These are phyloP conservation scores for Python bivittatus DNA, from an alignment of 2,113 vertebrate species.

Conservation along the genomic window DNA sequence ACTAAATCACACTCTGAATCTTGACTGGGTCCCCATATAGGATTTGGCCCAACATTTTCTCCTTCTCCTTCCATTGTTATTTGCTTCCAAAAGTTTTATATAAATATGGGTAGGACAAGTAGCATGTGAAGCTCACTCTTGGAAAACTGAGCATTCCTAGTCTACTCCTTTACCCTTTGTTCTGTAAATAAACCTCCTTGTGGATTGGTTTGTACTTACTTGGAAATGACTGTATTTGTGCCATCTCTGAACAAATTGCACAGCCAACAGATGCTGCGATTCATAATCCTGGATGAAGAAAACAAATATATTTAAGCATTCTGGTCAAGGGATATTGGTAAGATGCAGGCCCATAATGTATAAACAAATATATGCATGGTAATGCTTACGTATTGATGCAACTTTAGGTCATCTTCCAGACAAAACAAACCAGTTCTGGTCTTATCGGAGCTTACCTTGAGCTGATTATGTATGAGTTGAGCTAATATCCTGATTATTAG, in stretches of 20 bases:
- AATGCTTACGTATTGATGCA: background rate
- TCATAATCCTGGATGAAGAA: constrained; percentile 64
- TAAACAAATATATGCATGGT: constrained; percentile 9
- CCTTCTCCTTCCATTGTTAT: background rate
- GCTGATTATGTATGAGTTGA: background rate
- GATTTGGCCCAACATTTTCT: background rate
- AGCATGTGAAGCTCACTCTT: background rate
- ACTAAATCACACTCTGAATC: background rate
- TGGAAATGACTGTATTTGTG: constrained; percentile 49
- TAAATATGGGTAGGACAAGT: no score
- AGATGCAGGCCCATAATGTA: background rate
- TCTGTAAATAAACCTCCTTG: background rate
- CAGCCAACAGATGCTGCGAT: constrained; percentile 58
- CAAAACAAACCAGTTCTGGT: background rate
- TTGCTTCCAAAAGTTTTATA: background rate
- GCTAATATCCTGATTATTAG: background rate
- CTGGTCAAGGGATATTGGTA: background rate
- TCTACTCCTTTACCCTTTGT: background rate
- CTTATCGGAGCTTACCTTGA: background rate
- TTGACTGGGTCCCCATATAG: no score
- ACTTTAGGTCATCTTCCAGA: background rate
- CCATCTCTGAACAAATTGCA: constrained; percentile 60
- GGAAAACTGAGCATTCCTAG: background rate
- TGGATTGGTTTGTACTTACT: constrained; percentile 58
- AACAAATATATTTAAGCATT: constrained; percentile 32